Percentiles rank a stretch among this genome's conserved stretches.
Conservation (phyloP, 2,888 invertebrate species). For the Abscondita cerata region DNA sequence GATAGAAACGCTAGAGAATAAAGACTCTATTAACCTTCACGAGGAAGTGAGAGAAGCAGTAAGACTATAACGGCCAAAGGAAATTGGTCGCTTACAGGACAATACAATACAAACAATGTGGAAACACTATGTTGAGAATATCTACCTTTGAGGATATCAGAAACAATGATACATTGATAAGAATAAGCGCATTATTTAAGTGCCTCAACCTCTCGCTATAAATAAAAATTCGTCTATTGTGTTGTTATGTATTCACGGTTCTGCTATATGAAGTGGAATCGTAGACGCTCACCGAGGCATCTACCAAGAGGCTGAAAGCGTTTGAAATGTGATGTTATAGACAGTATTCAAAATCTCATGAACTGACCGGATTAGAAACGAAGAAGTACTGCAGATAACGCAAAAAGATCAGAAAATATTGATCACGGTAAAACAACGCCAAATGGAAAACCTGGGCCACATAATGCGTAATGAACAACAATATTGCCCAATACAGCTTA, state of each 20-base stretch:
- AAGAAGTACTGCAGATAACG: background rate
- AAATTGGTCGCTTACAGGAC: background rate
- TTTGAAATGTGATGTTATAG: slow-evolving; percentile 1
- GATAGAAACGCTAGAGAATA: slow-evolving; percentile 2
- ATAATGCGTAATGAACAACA: background rate
- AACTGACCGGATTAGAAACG: no score
- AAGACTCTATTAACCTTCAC: slow-evolving; percentile 4
- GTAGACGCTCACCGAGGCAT: slow-evolving; percentile 2
- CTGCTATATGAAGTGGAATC: background rate
- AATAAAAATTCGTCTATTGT: slow-evolving; percentile 3
- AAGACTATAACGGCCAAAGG: background rate
- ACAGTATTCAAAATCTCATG: slow-evolving; percentile 1
- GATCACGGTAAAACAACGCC: no score
- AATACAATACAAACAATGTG: slow-evolving; percentile 6
- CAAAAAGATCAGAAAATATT: background rate
- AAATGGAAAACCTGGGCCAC: no score
- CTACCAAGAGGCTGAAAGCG: no score
- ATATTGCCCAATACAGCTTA: background rate
- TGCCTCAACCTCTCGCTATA: background rate
- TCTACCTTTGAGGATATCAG: slow-evolving; percentile 9
- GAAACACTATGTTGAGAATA: slow-evolving; percentile 9
- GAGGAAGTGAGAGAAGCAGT: slow-evolving; percentile 9
- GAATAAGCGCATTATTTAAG: no score
- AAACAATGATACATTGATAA: slow-evolving; percentile 9
- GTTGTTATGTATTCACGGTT: slow-evolving; percentile 6